Conservation (phyloP, 2,797 vertebrate genomes). For the Allobates femoralis region DNA sequence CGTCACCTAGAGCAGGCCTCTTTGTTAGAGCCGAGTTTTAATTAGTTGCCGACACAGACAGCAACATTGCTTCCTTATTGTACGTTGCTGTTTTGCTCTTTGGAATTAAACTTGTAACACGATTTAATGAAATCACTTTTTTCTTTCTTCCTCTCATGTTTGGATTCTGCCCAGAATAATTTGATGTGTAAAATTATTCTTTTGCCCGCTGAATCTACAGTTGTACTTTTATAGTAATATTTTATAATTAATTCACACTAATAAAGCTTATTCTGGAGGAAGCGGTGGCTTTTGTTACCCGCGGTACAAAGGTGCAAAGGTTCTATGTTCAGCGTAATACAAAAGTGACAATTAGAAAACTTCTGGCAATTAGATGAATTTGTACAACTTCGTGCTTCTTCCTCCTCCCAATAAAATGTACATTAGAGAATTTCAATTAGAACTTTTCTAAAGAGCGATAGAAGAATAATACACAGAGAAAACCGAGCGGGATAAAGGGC, state of each 20-base stretch:
- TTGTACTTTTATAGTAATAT: conserved; percentile 18
- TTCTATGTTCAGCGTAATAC: conserved; percentile 11
- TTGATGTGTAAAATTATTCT: conserved; percentile 41
- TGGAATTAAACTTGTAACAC: conserved; percentile 20
- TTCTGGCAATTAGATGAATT: conserved; percentile 29
- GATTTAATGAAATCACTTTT: conserved; percentile 38
- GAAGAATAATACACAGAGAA: neutral
- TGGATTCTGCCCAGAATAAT: conserved; percentile 24
- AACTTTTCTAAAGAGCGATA: neutral
- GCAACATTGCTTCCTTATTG: conserved; percentile 25
- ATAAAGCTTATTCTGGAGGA: neutral
- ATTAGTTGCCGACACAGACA: conserved; percentile 38
- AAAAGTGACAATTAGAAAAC: conserved; percentile 30
- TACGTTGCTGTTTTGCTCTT: conserved; percentile 21
- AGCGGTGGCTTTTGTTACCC: conserved; percentile 32
- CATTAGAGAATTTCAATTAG: conserved; percentile 18
- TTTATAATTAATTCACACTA: conserved; percentile 37
- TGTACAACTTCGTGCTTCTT: neutral
- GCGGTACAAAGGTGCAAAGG: conserved; percentile 41
- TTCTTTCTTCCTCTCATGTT: neutral
- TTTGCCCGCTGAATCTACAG: conserved; percentile 38
- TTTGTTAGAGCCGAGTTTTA: conserved; percentile 28
- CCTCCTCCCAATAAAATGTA: neutral
- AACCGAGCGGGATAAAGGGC: neutral
- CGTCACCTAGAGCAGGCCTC: conserved; percentile 6